phyloP scores from a whole-genome alignment of 2,888 invertebrate genomes.

The Meta bourneti region DNA sequence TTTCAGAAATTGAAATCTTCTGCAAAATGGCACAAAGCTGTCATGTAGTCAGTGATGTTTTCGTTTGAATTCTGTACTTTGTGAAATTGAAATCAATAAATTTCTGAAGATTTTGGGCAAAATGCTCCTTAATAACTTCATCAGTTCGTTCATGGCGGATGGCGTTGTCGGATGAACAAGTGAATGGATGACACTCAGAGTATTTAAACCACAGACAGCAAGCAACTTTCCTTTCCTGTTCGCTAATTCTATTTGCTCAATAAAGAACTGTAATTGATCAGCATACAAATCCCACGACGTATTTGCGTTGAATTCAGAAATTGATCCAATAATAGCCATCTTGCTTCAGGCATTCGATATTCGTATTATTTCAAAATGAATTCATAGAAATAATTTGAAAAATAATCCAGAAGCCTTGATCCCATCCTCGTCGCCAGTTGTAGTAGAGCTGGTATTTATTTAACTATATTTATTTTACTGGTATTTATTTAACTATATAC shows the following conservation, averaged over 20 bases:
- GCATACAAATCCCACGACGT: not conserved
- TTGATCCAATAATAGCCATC: not conserved
- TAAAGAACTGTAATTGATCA: not conserved
- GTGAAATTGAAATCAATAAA: not conserved
- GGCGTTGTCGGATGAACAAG: not conserved
- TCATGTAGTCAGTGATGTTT: not conserved
- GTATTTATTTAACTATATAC: too few relatives aligned
- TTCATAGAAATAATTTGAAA: too few relatives aligned
- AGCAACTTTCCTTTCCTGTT: not conserved
- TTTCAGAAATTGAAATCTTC: not conserved
- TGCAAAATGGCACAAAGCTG: not conserved
- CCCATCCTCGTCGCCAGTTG: too few relatives aligned
- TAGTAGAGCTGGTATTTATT: too few relatives aligned
- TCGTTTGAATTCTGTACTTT: not conserved
- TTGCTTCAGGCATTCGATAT: not conserved
- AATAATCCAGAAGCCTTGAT: too few relatives aligned
- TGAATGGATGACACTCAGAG: not conserved
- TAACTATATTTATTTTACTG: too few relatives aligned
- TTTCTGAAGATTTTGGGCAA: not conserved
- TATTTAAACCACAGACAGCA: not conserved
- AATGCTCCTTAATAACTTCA: not conserved
- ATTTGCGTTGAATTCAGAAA: not conserved
- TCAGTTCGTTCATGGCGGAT: not conserved
- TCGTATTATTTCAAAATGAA: too few relatives aligned
- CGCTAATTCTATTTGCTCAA: not conserved